These are phyloP conservation scores for Marmota flaviventris DNA, from an alignment of 2,113 vertebrate species.

Conservation along the genomic window DNA sequence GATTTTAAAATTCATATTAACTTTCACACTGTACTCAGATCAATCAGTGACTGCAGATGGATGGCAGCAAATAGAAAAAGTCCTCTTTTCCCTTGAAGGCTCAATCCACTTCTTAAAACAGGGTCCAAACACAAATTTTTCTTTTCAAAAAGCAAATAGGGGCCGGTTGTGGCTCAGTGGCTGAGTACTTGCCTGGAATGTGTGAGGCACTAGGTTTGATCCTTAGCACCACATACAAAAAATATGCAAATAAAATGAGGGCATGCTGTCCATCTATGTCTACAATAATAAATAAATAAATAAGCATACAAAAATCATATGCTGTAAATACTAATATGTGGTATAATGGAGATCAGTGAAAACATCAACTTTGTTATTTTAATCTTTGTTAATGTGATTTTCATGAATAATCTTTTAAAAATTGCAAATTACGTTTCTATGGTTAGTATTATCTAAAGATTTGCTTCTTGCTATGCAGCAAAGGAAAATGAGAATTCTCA, in stretches of 20 bases:
- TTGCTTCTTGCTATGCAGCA: not conserved
- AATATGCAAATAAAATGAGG: too few species aligned
- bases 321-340: not conserved
- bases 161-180: too few species aligned
- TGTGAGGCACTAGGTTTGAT: too few species aligned
- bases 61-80: not conserved
- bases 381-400: not conserved
- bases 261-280: too few species aligned
- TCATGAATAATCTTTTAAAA: not conserved
- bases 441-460: not conserved
- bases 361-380: slow-evolving; percentile 28
- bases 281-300: too few species aligned
- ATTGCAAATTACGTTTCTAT: not conserved
- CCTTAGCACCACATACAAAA: too few species aligned
- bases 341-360: not conserved
- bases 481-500: not conserved
- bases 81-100: not conserved
- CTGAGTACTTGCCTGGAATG: too few species aligned
- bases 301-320: not conserved
- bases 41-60: not conserved
- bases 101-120: slow-evolving; percentile 1
- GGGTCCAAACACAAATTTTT: not conserved
- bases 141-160: not conserved
- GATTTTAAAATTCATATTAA: slow-evolving; percentile 32
- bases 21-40: not conserved